Evolutionary conservation across 2,113 vertebrate species (phyloP).

Genomic region (Marcusenius ussheri): DNA sequence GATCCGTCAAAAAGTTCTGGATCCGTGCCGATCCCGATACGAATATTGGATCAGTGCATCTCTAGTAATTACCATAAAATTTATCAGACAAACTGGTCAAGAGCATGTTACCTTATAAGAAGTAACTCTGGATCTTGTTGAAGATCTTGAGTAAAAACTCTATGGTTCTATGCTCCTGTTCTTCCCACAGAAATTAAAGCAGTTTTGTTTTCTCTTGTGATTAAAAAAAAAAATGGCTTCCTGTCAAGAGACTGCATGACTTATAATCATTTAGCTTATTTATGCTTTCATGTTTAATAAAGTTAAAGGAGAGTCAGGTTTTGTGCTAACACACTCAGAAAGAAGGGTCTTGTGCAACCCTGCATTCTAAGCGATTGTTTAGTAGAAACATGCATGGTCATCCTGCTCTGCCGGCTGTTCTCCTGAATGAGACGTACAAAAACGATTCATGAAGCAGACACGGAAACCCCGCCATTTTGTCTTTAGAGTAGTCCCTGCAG

Average conservation of each 20-base stretch:
- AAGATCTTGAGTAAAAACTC: background rate
- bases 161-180: background rate
- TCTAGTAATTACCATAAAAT: background rate
- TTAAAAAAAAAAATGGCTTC: background rate
- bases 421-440: background rate
- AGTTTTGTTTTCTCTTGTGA: background rate
- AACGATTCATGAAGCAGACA: background rate
- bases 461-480: background rate
- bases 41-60: too few relatives aligned
- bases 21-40: too few relatives aligned
- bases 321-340: background rate
- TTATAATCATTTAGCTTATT: background rate
- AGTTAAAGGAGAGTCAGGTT: background rate
- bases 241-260: too few relatives aligned
- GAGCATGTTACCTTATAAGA: background rate
- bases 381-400: background rate
- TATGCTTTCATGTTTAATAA: slow-evolving; percentile 4
- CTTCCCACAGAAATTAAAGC: background rate
- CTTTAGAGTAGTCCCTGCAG: background rate
- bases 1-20: too few relatives aligned
- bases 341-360: background rate
- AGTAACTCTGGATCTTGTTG: background rate
- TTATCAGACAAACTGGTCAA: background rate
- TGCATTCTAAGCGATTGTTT: slow-evolving; percentile 7
- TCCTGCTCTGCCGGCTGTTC: background rate